phyloP scores from a whole-genome alignment of 2,888 invertebrate species.

The Leptothorax acervorum region DNA sequence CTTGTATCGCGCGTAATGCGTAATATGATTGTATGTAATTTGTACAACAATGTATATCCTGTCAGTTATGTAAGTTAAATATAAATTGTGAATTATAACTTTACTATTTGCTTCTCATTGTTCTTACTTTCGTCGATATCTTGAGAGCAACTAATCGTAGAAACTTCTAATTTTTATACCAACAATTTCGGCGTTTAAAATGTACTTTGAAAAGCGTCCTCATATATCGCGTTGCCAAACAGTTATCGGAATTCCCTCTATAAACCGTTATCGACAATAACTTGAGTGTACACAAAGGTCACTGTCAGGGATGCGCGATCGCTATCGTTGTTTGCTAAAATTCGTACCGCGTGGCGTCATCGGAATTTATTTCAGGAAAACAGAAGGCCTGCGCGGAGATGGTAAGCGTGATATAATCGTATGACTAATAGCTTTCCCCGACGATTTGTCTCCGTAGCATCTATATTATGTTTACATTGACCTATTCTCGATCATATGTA shows the following conservation, averaged over 20 bases:
- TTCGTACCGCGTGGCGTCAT: slow-evolving; percentile 58
- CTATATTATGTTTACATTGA: slow-evolving; percentile 25
- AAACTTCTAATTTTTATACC: background rate
- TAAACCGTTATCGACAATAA: slow-evolving; percentile 39
- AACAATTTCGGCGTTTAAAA: background rate
- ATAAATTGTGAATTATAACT: background rate
- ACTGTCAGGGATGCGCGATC: slow-evolving; percentile 47
- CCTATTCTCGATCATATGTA: background rate
- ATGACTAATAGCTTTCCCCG: slow-evolving; percentile 31
- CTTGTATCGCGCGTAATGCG: background rate
- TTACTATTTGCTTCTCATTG: background rate
- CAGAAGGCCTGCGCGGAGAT: background rate
- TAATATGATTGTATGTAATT: background rate
- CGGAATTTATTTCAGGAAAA: slow-evolving; percentile 54
- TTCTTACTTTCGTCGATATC: background rate
- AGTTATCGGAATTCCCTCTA: slow-evolving; percentile 2
- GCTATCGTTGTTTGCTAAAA: slow-evolving; percentile 64
- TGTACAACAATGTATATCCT: background rate
- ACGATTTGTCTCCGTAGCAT: slow-evolving; percentile 6
- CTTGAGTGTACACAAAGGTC: slow-evolving; percentile 13
- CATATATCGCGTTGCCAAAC: background rate
- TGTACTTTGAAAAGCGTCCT: background rate
- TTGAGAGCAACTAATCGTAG: background rate
- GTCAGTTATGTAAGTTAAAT: background rate
- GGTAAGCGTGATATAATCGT: slow-evolving; percentile 16